Evolutionary conservation across 2,797 vertebrate species (phyloP).

Genomic region (Thunnus albacares): DNA sequence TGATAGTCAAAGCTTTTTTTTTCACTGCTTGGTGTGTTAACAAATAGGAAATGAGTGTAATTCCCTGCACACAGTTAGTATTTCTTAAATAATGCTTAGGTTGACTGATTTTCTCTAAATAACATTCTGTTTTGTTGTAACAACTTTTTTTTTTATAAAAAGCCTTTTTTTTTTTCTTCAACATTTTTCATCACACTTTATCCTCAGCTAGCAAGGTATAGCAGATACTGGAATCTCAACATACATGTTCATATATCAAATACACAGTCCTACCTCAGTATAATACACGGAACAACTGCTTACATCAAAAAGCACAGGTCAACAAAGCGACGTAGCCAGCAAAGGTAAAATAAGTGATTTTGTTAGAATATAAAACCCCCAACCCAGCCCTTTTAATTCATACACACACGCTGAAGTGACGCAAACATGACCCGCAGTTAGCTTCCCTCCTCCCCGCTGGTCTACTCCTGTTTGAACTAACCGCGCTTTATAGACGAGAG

Average conservation of each 20-base stretch:
- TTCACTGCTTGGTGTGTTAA: conserved; percentile 37
- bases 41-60: conserved; percentile 29
- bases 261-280: conserved; percentile 73
- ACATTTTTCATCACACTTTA: conserved; percentile 51
- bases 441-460: background rate
- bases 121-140: conserved; percentile 63
- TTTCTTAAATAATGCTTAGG: conserved; percentile 56
- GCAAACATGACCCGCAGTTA: conserved; percentile 36
- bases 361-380: conserved; percentile 59
- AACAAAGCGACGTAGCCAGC: conserved; percentile 53
- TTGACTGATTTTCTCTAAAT: conserved; percentile 30
- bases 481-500: conserved; percentile 18
- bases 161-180: background rate
- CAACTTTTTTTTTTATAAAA: conserved; percentile 55
- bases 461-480: conserved; percentile 6
- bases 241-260: conserved; percentile 65
- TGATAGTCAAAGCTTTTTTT: conserved; percentile 3
- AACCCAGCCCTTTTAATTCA: conserved; percentile 60
- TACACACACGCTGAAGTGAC: conserved; percentile 45
- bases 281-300: conserved; percentile 71
- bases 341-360: conserved; percentile 64
- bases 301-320: conserved; percentile 69
- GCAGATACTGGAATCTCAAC: conserved; percentile 44
- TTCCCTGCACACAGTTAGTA: conserved; percentile 51
- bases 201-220: conserved; percentile 59